Percentiles rank a stretch among this genome's conserved stretches.
phyloP scores from a whole-genome alignment of 2,888 invertebrate genomes.

The Prenolepis imparis region DNA sequence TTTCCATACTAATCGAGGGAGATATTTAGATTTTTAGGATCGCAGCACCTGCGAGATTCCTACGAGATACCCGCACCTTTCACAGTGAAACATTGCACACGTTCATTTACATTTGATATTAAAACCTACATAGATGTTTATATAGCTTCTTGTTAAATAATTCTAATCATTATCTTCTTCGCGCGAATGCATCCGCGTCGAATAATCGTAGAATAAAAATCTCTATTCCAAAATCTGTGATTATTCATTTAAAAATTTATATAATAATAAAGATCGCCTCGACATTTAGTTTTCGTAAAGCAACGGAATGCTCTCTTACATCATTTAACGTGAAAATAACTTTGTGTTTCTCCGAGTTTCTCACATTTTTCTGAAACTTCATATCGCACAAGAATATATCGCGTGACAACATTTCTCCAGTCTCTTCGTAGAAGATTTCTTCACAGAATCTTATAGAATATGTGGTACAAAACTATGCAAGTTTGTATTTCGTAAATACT shows the following conservation, averaged over 20 bases:
- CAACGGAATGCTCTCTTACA: not conserved
- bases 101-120: conserved; percentile 73
- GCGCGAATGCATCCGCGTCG: not conserved
- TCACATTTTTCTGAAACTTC: not conserved
- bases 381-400: not conserved
- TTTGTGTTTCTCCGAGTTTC: not conserved
- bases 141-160: conserved; percentile 24
- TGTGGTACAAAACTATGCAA: not conserved
- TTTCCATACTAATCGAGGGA: not conserved
- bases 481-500: conserved; percentile 9
- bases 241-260: conserved; percentile 10
- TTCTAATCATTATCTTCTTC: conserved; percentile 18
- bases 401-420: not conserved
- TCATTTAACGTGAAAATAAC: not conserved
- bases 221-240: not conserved
- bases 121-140: conserved; percentile 48
- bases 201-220: conserved; percentile 4
- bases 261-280: not conserved
- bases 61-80: not conserved
- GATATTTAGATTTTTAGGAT: not conserved
- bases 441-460: not conserved
- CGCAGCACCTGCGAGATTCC: not conserved
- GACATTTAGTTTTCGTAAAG: conserved; percentile 5
- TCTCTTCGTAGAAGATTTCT: not conserved
- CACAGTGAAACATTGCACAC: not conserved